Conservation (phyloP, 2,113 vertebrate genomes). For the Bolborhynchus lineola region DNA sequence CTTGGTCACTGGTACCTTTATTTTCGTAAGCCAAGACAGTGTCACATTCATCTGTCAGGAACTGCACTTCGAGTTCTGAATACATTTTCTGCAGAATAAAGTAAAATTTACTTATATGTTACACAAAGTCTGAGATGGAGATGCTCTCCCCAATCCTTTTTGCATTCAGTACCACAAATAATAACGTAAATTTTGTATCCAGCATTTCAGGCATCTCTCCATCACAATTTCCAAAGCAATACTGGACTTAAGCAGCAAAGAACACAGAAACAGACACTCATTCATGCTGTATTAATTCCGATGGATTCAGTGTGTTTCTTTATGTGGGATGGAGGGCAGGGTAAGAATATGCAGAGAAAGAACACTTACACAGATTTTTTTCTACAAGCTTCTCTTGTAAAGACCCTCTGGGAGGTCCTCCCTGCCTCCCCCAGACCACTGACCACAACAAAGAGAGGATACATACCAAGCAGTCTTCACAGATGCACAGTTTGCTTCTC, state of each 20-base stretch:
- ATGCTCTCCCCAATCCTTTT: neutral
- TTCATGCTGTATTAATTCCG: neutral
- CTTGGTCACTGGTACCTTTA: conserved; percentile 83
- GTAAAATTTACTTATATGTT: neutral
- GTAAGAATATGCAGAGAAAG: neutral
- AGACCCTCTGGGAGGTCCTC: neutral
- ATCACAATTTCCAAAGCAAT: neutral
- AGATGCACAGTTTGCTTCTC: conserved; percentile 89
- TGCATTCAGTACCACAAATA: neutral
- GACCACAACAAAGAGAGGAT: neutral
- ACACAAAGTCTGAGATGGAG: neutral
- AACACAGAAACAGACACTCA: neutral
- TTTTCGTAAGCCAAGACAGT: conserved; percentile 93
- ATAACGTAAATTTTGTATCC: neutral
- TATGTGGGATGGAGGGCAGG: neutral
- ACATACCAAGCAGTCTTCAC: conserved; percentile 86
- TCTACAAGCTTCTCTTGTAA: neutral
- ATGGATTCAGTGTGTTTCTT: neutral
- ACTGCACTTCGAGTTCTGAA: conserved; percentile 83
- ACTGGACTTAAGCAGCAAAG: neutral
- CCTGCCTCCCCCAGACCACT: neutral
- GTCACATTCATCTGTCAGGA: conserved; percentile 90
- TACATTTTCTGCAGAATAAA: conserved; percentile 83
- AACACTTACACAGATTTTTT: neutral
- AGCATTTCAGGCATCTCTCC: neutral